These are phyloP conservation scores for Nephotettix cincticeps DNA, from an alignment of 1,140 invertebrate genomes.

Conservation along the genomic window DNA sequence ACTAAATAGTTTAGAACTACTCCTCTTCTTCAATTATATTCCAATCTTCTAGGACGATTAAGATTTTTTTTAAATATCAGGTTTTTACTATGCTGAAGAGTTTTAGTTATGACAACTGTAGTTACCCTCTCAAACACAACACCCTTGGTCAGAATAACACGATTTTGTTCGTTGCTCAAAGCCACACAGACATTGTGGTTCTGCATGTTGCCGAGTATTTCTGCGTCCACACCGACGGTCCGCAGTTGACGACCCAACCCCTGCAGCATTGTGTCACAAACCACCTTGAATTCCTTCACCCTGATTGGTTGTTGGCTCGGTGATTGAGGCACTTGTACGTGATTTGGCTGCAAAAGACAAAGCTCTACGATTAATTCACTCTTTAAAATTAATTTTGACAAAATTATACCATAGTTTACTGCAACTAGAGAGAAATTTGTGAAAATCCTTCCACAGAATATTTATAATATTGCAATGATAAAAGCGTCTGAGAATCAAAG, in stretches of 20 bases:
- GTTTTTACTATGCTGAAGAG: not conserved
- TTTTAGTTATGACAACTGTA: not conserved
- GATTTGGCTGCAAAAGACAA: no score
- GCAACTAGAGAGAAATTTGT: no score
- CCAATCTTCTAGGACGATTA: no score
- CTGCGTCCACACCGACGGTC: constrained; percentile 62
- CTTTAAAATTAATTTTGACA: no score
- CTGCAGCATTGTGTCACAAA: constrained; percentile 58
- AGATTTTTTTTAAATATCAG: no score
- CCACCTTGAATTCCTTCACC: constrained; percentile 45
- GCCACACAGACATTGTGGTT: constrained; percentile 46
- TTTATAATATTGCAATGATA: no score
- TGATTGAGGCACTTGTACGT: not conserved
- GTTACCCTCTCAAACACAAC: constrained; percentile 48
- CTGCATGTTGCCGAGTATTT: constrained; percentile 45
- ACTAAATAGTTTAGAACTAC: no score
- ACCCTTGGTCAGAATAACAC: constrained; percentile 59
- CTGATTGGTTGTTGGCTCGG: not conserved
- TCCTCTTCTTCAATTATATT: no score
- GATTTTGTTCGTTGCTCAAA: constrained; percentile 52
- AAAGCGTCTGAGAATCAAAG: no score
- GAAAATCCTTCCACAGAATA: no score
- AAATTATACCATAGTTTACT: no score
- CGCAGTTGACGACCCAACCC: constrained; percentile 59
- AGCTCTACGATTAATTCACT: no score